Conservation (phyloP, 2,113 vertebrate genomes). For the Nothoprocta perdicaria region DNA sequence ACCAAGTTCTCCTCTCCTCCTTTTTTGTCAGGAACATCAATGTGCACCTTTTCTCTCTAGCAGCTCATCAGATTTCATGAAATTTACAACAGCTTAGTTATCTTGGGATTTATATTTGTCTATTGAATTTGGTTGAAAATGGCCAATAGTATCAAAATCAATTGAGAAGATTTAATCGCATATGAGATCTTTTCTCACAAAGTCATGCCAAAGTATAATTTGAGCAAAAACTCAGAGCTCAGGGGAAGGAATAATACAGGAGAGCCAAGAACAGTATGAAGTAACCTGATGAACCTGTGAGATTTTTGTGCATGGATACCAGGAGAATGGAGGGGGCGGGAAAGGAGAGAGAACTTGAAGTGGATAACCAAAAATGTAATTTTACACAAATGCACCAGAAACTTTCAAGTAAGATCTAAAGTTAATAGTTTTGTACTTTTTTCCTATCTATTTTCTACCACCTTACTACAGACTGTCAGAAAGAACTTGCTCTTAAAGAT, state of each 20-base stretch:
- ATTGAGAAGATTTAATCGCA: neutral
- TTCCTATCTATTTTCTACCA: neutral
- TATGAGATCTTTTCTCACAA: neutral
- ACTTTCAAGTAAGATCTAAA: neutral
- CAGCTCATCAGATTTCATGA: neutral
- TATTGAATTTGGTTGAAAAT: neutral
- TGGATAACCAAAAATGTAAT: neutral
- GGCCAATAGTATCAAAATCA: neutral
- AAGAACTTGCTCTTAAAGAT: neutral
- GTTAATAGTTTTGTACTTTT: neutral
- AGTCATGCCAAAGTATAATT: neutral
- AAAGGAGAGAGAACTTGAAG: neutral
- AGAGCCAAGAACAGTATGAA: neutral
- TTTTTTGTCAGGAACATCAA: neutral
- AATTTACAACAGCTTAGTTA: neutral
- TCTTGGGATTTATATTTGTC: neutral
- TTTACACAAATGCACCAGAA: neutral
- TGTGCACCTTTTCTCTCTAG: neutral
- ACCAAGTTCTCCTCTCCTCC: neutral
- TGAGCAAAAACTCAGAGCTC: neutral
- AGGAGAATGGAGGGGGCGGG: neutral
- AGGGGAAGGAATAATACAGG: neutral
- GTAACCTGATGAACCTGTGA: neutral
- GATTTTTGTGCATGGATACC: fast-evolving
- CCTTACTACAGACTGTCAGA: neutral